Base-by-base conservation (phyloP, 1,140 invertebrate species). In the Procambarus virginalis region DNA sequence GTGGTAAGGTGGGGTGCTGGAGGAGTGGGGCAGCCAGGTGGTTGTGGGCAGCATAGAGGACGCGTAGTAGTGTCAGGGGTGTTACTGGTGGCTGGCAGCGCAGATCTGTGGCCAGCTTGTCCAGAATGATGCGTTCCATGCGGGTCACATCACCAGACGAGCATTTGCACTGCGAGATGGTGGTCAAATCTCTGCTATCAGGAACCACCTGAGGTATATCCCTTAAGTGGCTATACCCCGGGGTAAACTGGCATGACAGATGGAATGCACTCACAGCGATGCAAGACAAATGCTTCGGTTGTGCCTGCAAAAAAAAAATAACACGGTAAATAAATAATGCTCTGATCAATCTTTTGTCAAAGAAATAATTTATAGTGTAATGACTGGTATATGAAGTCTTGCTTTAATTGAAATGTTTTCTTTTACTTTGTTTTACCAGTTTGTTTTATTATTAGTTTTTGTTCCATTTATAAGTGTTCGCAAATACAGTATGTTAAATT, bases 231-330 rank as follows among this genome's bases (percentile, higher is more conserved):
- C 88, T 83, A 75, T 86, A 90, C 45, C 90, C 86, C 14, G 93
- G 93, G 17, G 93, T 93, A 89, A 95, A 93, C 92, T 95, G 94
- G 85, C 94, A 94, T 22, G 96, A 95, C 79, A 96, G 95, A 93
- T 96, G 95, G 94, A 96, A 96, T 70, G 95, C 95, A 3, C 96
- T 95, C 17, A 96, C 95, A 5, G 96, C 96, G 92, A 96, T 96
- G 93, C 96, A 96, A 3, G 96, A 96, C 94, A 96, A 95, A 93
- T 96, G 95, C 92, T 96, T 96, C 45, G 95, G 95, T 84, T 95
- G 93, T 14, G 95, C 95, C 94, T 94, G 91, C 17, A 84, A 89
- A 49, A 84, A 89, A 49, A 84, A 20, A 20, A 64, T 64, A 34
- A 34, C 1, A 34, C 34, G 1, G 91, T n/a, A 84, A 89, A 49